Conservation (phyloP, 2,113 vertebrate species). For the Catharus bicknelli region DNA sequence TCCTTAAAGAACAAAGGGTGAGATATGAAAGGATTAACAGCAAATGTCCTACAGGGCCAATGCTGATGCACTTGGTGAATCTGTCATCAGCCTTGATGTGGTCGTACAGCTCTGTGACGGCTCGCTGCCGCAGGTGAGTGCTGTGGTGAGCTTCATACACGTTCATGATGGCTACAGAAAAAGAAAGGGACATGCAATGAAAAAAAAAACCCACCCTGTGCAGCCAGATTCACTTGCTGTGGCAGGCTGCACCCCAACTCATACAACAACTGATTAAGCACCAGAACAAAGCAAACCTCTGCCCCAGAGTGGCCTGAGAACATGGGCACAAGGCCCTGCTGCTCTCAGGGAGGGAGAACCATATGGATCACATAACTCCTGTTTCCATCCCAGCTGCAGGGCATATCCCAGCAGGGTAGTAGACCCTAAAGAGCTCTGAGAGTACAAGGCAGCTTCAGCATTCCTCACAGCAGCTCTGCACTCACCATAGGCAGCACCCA, state of each 20-base stretch:
- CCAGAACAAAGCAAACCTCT: not conserved
- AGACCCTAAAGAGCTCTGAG: not conserved
- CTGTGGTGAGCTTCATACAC: constrained; percentile 89
- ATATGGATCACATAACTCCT: not conserved
- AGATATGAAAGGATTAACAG: not conserved
- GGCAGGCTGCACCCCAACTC: not conserved
- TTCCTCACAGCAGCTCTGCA: rapidly evolving
- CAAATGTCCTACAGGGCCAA: constrained; percentile 83
- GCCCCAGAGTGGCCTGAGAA: not conserved
- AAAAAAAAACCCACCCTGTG: not conserved
- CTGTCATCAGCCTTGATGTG: constrained; percentile 90
- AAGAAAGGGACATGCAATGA: not conserved
- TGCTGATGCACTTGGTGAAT: constrained; percentile 93
- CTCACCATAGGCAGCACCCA: constrained; percentile 79
- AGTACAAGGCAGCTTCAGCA: not conserved
- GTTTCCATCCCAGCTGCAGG: not conserved
- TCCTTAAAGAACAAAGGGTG: not conserved
- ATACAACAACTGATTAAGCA: rapidly evolving
- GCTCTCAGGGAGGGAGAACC: not conserved
- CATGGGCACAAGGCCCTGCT: not conserved
- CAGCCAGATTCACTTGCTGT: not conserved
- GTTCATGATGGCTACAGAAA: constrained; percentile 82
- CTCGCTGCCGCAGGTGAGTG: constrained; percentile 72
- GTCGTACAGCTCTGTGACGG: constrained; percentile 80
- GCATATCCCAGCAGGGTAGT: not conserved